Evolutionary conservation across 2,888 invertebrate genomes (phyloP).

Genomic region (Mesorhabditis spiculigera): DNA sequence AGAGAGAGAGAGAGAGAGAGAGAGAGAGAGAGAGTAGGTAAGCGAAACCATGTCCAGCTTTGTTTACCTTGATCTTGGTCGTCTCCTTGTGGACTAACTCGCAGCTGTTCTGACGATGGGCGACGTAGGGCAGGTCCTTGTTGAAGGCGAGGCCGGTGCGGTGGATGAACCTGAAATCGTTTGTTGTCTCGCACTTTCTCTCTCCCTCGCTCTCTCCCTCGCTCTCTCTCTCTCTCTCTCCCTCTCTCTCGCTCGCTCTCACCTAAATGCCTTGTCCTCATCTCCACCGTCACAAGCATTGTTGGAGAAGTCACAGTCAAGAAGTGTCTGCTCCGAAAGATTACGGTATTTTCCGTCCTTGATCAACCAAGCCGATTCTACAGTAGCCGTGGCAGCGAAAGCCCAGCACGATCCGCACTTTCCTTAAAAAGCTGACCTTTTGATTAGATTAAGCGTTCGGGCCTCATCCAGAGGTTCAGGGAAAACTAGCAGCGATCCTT

Average conservation of each 20-base stretch:
- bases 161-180: slow-evolving; percentile 53
- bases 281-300: slow-evolving; percentile 62
- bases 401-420: slow-evolving; percentile 57
- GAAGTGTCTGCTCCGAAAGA: slow-evolving; percentile 50
- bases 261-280: slow-evolving; percentile 63
- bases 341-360: slow-evolving; percentile 39
- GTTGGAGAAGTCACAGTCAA: slow-evolving; percentile 59
- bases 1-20: neutral
- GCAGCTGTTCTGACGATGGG: slow-evolving; percentile 58
- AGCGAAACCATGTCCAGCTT: too few relatives aligned
- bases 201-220: neutral
- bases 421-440: slow-evolving; percentile 16
- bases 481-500: too few relatives aligned
- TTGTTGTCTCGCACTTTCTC: slow-evolving; percentile 3
- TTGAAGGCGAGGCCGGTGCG: slow-evolving; percentile 74
- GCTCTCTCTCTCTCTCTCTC: neutral
- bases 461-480: too few relatives aligned
- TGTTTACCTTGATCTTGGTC: slow-evolving; percentile 44
- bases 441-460: slow-evolving; percentile 4
- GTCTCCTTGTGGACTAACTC: slow-evolving; percentile 28
- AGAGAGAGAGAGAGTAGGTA: neutral
- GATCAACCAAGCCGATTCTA: slow-evolving; percentile 54
- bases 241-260: slow-evolving; percentile 22
- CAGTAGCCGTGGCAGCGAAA: slow-evolving; percentile 56
- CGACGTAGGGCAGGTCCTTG: slow-evolving; percentile 80